Percentiles rank a stretch among this genome's conserved stretches.
Conservation (phyloP, 1,140 invertebrate species). For the Sinella curviseta region DNA sequence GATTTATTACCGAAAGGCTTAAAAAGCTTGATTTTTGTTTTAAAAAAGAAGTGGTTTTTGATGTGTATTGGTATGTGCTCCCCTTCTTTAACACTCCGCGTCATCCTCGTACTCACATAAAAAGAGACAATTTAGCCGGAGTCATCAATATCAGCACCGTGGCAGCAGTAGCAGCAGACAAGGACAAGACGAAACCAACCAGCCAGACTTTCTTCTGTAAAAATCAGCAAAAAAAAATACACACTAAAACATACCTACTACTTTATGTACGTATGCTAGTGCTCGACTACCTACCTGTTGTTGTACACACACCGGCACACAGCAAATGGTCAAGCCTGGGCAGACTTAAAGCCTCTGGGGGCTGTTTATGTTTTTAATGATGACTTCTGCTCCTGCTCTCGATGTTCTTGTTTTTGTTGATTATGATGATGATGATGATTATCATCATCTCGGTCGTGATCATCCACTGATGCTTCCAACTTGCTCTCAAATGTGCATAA, state of each 20-base stretch:
- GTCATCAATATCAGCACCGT: background rate
- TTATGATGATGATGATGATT: background rate
- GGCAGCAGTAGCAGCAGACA: background rate
- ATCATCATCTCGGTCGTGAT: background rate
- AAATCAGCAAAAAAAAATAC: too few relatives aligned
- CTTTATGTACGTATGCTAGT: background rate
- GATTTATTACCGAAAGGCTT: background rate
- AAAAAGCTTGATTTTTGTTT: background rate
- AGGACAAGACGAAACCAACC: too few relatives aligned
- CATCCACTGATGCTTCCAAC: background rate
- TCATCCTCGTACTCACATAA: background rate
- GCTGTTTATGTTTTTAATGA: background rate
- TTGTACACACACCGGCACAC: background rate
- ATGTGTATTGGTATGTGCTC: background rate
- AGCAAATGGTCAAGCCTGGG: too few relatives aligned
- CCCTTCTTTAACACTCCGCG: background rate
- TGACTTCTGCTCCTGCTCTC: slow-evolving; percentile 14
- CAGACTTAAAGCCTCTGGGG: background rate
- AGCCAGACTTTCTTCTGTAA: background rate
- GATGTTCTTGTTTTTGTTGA: slow-evolving; percentile 7
- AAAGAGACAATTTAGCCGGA: background rate
- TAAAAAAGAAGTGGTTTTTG: background rate
- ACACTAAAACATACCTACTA: too few relatives aligned
- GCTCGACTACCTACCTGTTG: background rate
- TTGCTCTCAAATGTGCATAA: slow-evolving; percentile 6